Evolutionary conservation across 2,888 invertebrate genomes (phyloP).

Genomic region (Sesia bembeciformis): DNA sequence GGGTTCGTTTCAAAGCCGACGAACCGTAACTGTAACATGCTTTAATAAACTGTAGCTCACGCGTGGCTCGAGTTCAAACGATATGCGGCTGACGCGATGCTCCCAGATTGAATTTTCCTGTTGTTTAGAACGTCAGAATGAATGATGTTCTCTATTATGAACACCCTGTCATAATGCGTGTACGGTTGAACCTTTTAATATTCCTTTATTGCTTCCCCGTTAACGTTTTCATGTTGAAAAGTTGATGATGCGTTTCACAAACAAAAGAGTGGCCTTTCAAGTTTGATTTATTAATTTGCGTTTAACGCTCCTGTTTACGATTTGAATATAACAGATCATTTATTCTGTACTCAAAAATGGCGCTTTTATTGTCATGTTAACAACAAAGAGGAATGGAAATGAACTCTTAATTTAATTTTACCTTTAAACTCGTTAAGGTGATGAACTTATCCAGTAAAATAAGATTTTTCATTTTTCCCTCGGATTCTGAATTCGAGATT

Average conservation of each 20-base stretch:
- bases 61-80: constrained; percentile 12
- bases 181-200: constrained; percentile 13
- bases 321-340: constrained; percentile 2
- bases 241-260: constrained; percentile 7
- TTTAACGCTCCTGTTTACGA: constrained; percentile 1
- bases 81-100: constrained; percentile 6
- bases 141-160: constrained; percentile 18
- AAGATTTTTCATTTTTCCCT: not conserved
- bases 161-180: constrained; percentile 13
- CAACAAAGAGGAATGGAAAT: constrained; percentile 2
- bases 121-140: constrained; percentile 20
- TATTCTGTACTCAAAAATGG: not conserved
- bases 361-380: constrained; percentile 1
- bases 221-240: constrained; percentile 9
- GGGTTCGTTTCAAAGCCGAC: not conserved
- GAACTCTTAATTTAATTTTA: not conserved
- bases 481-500: not conserved
- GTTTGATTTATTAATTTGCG: constrained; percentile 12
- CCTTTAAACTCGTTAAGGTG: not conserved
- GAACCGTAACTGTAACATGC: constrained; percentile 5
- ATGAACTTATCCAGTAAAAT: not conserved
- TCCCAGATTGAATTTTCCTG: constrained; percentile 24
- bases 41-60: constrained; percentile 25
- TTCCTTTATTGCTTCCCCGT: constrained; percentile 23
- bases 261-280: constrained; percentile 10